phyloP scores from a whole-genome alignment of 2,797 vertebrate species.

The Bradypus variegatus region DNA sequence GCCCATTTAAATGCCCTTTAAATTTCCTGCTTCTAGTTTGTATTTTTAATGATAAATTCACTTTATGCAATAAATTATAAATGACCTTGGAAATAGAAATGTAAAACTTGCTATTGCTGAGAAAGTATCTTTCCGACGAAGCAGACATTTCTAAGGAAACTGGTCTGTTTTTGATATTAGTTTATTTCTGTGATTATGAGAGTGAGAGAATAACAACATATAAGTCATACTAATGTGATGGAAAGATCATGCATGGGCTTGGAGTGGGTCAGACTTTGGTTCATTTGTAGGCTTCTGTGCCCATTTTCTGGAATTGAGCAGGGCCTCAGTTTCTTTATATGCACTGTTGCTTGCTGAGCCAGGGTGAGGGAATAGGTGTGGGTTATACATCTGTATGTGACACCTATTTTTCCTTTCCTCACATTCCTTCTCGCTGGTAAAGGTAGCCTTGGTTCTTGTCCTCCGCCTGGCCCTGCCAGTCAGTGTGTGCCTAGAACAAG shows the following conservation, averaged over 20 bases:
- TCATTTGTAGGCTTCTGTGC: not conserved
- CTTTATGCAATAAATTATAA: slow-evolving; percentile 42
- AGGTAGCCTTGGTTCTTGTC: not conserved
- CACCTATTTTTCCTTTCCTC: no score
- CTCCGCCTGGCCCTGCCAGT: not conserved
- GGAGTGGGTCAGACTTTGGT: not conserved
- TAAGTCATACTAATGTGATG: not conserved
- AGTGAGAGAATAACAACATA: not conserved
- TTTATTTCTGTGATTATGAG: slow-evolving; percentile 24
- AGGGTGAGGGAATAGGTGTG: not conserved
- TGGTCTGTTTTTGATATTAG: not conserved
- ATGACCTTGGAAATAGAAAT: slow-evolving; percentile 43
- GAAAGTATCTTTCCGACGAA: slow-evolving; percentile 22
- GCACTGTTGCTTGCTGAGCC: not conserved
- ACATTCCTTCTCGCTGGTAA: not conserved
- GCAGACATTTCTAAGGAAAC: not conserved
- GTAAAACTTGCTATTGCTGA: slow-evolving; percentile 18
- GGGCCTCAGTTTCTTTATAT: not conserved
- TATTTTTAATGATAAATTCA: slow-evolving; percentile 47
- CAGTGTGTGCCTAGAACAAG: not conserved
- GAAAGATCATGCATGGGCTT: not conserved
- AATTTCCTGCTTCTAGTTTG: not conserved
- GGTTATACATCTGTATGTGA: not conserved
- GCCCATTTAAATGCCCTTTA: slow-evolving; percentile 12
- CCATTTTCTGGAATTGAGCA: not conserved